Evolutionary conservation across 2,888 invertebrate species (phyloP), one percentile per base, ranked within the genome.

Genomic region (Drosophila nr. perissopoda): DNA sequence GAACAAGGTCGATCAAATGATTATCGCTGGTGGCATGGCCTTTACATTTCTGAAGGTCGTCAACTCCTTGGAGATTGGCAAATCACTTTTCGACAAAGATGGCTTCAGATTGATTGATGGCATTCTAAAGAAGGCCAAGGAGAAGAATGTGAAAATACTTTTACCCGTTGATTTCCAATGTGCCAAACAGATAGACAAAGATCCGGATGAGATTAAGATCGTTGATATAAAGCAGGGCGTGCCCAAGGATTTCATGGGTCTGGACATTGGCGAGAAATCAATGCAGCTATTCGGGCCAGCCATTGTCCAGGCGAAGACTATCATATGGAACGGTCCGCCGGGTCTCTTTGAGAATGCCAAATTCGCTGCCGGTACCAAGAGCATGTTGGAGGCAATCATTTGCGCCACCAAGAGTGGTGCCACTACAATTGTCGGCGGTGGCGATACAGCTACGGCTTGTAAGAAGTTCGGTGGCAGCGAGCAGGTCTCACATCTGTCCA

Each of bases 321-420:
- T 99, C 91, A 98, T 99, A 2, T 99, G 99, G 99, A 99, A 99
- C 93, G 99, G 99, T 96, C 99, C 99, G 0, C 97, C 98, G 45
- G 99, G 99, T 60, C 99, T 99, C 8, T 99, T 99, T 93, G 99
- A 99, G 93, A 98, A 97, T 91, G 96, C 96, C 29, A 97, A 97
- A 91, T 99, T 99, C 92, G 95, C 97, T 2, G 95, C 95, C 42
- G 99, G 99, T 70, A 99, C 99, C 27, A 96, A 97, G 90, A 94
- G 95, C 31, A 93, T 99, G 62, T 98, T 99, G 98, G 97, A 99
- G 87, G 97, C 96, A 56, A 98, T 99, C 25, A 98, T 99, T 0
- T 95, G 95, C 52, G 98, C 96, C 0, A 99, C 99, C 0, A 92
- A 94, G 59, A 94, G 94, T 29, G 99, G 99, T 62, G 94, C 97